These are phyloP conservation scores for Propithecus deckenii DNA, from an alignment of 2,797 vertebrate genomes.

Conservation along the genomic window DNA sequence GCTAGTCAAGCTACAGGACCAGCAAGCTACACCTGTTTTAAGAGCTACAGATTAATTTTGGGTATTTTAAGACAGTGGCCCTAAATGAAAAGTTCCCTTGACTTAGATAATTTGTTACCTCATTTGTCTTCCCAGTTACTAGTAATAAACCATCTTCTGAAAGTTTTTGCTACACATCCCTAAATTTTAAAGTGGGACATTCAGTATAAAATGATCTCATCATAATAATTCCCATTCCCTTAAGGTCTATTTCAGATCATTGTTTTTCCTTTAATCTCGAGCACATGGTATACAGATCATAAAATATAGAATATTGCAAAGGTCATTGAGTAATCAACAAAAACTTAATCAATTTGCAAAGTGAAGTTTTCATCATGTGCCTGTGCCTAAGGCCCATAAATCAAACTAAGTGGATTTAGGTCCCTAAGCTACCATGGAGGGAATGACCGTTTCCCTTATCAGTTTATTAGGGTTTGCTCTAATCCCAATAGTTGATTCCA, in stretches of 20 bases:
- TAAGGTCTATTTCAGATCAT: slow-evolving; percentile 3
- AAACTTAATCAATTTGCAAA: slow-evolving; percentile 47
- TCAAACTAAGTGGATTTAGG: slow-evolving; percentile 42
- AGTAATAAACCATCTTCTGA: background rate
- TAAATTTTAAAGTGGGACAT: slow-evolving; percentile 34
- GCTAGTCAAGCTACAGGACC: background rate
- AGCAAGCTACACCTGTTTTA: background rate
- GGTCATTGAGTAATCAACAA: slow-evolving; percentile 45
- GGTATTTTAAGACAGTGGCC: background rate
- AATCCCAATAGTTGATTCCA: slow-evolving; percentile 46
- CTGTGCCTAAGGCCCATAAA: background rate
- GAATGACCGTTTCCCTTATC: slow-evolving; percentile 12
- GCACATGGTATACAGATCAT: background rate
- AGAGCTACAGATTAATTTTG: background rate
- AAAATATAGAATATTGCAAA: slow-evolving; percentile 39
- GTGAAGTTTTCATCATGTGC: slow-evolving; percentile 3
- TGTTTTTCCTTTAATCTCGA: background rate
- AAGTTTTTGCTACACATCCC: background rate
- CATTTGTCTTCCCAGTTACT: background rate
- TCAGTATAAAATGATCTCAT: background rate
- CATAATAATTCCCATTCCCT: background rate
- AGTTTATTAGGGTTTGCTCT: slow-evolving; percentile 59
- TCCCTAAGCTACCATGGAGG: background rate
- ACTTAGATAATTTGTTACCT: background rate
- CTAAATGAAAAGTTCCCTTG: background rate